Evolutionary conservation across 1,140 invertebrate species (phyloP).

Genomic region (Megalonaias nervosa): DNA sequence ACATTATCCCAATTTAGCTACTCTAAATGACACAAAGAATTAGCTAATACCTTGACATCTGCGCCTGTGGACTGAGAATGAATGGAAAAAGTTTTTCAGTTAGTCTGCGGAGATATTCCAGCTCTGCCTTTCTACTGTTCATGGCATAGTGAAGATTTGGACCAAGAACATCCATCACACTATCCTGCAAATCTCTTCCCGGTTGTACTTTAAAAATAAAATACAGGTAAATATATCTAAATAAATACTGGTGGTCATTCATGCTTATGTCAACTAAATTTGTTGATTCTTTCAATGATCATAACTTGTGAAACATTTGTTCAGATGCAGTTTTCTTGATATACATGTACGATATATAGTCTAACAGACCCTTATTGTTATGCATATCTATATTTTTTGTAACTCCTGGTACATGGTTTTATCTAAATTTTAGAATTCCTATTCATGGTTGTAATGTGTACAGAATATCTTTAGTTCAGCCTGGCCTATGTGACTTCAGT

Average conservation of each 20-base stretch:
- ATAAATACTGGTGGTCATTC: background rate
- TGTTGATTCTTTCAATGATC: background rate
- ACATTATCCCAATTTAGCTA: no score
- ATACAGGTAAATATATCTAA: constrained; percentile 1
- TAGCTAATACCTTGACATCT: constrained; percentile 64
- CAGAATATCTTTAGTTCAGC: no score
- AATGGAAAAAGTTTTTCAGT: constrained; percentile 79
- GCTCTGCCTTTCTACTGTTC: constrained; percentile 79
- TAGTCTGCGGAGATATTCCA: constrained; percentile 81
- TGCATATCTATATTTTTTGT: no score
- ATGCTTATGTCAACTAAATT: no score
- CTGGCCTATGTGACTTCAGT: no score
- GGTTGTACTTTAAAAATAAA: constrained; percentile 26
- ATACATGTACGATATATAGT: background rate
- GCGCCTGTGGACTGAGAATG: constrained; percentile 71
- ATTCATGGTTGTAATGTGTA: no score
- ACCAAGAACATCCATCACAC: constrained; percentile 75
- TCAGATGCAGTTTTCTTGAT: constrained; percentile 3
- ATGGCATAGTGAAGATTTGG: constrained; percentile 81
- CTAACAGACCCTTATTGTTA: no score
- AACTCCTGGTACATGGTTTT: no score
- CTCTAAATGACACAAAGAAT: no score
- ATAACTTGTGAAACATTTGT: constrained; percentile 14
- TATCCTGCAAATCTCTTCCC: constrained; percentile 71
- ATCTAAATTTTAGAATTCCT: no score